A percentile compares a stretch with the other conserved stretches of the same genome.
phyloP scores from a whole-genome alignment of 2,113 vertebrate genomes.

The Sminthopsis crassicaudata region DNA sequence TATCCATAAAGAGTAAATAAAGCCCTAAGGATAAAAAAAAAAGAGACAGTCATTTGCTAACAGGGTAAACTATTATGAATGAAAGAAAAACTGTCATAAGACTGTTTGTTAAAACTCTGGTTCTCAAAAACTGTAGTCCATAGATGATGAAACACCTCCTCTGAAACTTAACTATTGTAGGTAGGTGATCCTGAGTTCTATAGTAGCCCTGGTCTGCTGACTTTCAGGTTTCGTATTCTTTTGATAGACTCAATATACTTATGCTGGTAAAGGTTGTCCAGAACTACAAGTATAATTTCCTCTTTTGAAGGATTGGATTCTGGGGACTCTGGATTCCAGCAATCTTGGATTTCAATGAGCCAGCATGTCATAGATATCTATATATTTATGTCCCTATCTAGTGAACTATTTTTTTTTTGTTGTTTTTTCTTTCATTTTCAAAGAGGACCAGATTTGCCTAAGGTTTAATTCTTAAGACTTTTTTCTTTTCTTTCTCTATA shows the following conservation, averaged over 20 bases:
- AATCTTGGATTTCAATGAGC: neutral
- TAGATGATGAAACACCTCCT: neutral
- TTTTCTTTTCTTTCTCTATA: neutral
- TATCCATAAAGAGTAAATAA: neutral
- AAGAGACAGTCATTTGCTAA: neutral
- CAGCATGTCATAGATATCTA: neutral
- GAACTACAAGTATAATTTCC: neutral
- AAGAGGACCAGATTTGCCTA: neutral
- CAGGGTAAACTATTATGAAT: neutral
- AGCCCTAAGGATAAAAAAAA: neutral
- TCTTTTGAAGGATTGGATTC: neutral
- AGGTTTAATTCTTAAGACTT: neutral
- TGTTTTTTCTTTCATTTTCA: neutral
- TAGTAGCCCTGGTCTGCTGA: neutral
- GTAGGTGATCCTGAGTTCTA: neutral
- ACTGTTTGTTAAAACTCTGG: neutral
- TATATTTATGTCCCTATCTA: no score
- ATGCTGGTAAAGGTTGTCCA: neutral
- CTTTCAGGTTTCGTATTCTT: neutral
- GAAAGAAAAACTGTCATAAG: neutral
- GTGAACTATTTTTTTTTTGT: neutral
- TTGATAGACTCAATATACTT: neutral
- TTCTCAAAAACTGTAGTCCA: neutral
- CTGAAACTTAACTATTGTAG: neutral
- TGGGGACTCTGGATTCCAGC: neutral